These are phyloP conservation scores for Chloroceryle aenea DNA, from an alignment of 2,113 vertebrate genomes.

Conservation along the genomic window DNA sequence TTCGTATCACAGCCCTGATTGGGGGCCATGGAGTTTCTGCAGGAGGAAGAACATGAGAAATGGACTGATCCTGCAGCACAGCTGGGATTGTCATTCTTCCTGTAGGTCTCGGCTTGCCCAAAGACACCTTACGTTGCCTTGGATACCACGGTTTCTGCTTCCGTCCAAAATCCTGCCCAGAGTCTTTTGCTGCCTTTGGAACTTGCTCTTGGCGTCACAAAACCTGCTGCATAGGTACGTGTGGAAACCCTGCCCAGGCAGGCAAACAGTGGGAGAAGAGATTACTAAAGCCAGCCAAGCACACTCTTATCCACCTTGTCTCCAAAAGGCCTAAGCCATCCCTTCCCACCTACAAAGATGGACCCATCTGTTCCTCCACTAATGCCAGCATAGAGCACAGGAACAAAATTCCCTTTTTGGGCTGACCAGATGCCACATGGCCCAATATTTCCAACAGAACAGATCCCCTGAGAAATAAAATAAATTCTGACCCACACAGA, in stretches of 20 bases:
- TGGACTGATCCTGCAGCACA: neutral
- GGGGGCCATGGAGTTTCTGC: neutral
- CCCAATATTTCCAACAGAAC: neutral
- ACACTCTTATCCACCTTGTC: neutral
- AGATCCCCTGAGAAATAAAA: neutral
- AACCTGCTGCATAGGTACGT: conserved; percentile 30
- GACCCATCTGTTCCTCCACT: neutral
- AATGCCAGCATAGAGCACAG: neutral
- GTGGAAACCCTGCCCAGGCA: neutral
- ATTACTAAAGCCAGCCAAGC: neutral
- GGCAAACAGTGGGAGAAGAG: neutral
- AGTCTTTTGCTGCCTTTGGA: neutral
- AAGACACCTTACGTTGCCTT: conserved; percentile 15
- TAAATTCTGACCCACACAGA: neutral
- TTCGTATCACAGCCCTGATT: neutral
- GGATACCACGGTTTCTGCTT: neutral
- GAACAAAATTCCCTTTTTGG: neutral
- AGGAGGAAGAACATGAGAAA: neutral
- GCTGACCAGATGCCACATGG: neutral
- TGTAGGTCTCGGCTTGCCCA: neutral
- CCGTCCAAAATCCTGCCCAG: neutral
- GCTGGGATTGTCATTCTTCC: neutral
- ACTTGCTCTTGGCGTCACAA: neutral
- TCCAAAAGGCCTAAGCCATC: neutral
- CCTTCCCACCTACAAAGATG: neutral